phyloP scores from a whole-genome alignment of 2,888 invertebrate species.

The Poecilus cupreus region DNA sequence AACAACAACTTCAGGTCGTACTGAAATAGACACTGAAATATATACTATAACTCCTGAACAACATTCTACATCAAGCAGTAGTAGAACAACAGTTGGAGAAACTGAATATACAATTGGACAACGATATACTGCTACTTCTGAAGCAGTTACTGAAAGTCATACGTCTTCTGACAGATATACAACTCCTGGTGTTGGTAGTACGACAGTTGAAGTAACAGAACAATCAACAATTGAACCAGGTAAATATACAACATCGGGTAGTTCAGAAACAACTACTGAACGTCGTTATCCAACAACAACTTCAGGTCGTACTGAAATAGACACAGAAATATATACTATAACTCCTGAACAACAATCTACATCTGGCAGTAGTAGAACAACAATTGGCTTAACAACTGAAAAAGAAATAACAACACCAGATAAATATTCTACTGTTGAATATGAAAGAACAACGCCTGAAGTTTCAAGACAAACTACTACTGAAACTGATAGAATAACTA shows the following conservation, averaged over 20 bases:
- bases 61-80: constrained; percentile 68
- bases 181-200: constrained; percentile 24
- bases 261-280: background rate
- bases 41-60: constrained; percentile 25
- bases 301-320: constrained; percentile 58
- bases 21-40: constrained; percentile 23
- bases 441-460: no score
- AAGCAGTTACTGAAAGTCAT: background rate
- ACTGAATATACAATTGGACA: constrained; percentile 45
- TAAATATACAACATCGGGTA: background rate
- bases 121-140: background rate
- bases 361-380: background rate
- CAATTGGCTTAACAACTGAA: constrained; percentile 25
- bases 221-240: constrained; percentile 40
- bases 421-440: no score
- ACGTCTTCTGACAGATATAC: constrained; percentile 13
- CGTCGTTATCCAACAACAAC: constrained; percentile 56
- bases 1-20: constrained; percentile 15
- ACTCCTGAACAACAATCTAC: constrained; percentile 21
- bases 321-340: background rate
- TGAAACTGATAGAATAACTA: constrained; percentile 67
- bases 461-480: constrained; percentile 24
- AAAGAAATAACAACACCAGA: constrained; percentile 45
- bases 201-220: constrained; percentile 10
- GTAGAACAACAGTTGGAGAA: constrained; percentile 70